Base-by-base conservation (phyloP, 2,888 invertebrate genomes). In the Tinea trinotella region DNA sequence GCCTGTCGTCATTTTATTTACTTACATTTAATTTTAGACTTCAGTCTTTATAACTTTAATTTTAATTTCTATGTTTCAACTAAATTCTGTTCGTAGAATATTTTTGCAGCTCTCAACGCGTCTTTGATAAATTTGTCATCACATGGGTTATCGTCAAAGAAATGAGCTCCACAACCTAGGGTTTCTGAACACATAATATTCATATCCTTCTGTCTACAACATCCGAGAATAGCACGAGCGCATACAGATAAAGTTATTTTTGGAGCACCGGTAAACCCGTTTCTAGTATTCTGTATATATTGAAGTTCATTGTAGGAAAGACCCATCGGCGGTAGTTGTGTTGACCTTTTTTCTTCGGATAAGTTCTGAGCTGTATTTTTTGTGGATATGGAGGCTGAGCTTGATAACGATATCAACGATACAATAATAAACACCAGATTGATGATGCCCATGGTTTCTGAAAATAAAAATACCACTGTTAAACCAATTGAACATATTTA, bases 141-240 rank as follows among this genome's bases (percentile, higher is more conserved):
- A 68, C 94, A 95, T 0, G 93, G 93, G 65, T 90, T 91, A 57
- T 88, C 91, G 59, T 90, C 93, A 87, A 93, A 93, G 75, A 92
- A 93, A 53, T 90, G 88, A 0, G 92, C 92, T 0, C 89, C 88
- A 67, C 94, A 95, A 5, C 90, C 89, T 54, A 91, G 74, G 6
- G 87, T 76, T 70, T 93, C 93, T 57, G 94, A 94, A 67, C 94
- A 95, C 1, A 84, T 73, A 52, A 89, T 74, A 10, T 79, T 71
- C 56, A 74, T 76, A n/a, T 74, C 74, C 19, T 71, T 68, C 0
- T 76, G 71, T 1, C 89, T 80, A 64, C 94, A 94, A 65, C 94
- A 95, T 1, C 90, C 89, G 4, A 93, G 76, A 52, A 94, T 91
- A 0, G 94, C 94, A 89, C 92, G 90, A 0, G 92, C 90, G 63